Percentiles rank a stretch among this genome's conserved stretches.
Conservation (phyloP, 2,797 vertebrate species). For the Spinus olivaceus region DNA sequence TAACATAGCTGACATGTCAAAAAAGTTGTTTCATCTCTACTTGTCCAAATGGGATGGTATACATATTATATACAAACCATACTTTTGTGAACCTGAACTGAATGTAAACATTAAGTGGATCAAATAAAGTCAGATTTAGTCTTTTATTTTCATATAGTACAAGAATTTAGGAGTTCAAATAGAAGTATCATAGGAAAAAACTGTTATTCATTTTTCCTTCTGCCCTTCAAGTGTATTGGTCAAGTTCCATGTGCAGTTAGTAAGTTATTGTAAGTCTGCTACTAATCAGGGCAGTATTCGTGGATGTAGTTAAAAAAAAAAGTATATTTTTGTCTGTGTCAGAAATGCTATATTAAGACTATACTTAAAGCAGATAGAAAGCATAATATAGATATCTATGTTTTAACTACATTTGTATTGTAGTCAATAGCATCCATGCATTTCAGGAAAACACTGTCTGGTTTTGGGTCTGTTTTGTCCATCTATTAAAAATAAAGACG, state of each 20-base stretch:
- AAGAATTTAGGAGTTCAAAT: slow-evolving; percentile 52
- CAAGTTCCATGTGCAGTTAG: slow-evolving; percentile 58
- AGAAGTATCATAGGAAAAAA: slow-evolving; percentile 13
- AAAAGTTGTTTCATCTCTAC: slow-evolving; percentile 30
- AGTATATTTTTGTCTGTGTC: slow-evolving; percentile 79
- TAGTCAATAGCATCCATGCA: slow-evolving; percentile 65
- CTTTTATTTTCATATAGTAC: slow-evolving; percentile 70
- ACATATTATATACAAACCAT: slow-evolving; percentile 41
- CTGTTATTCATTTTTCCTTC: slow-evolving; percentile 44
- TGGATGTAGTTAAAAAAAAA: slow-evolving; percentile 62
- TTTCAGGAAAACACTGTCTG: slow-evolving; percentile 68
- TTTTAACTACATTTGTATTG: slow-evolving; percentile 72
- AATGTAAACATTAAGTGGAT: slow-evolving; percentile 71
- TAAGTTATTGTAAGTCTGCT: slow-evolving; percentile 67
- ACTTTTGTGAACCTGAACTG: slow-evolving; percentile 60
- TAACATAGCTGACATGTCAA: slow-evolving; percentile 34
- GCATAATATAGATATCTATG: slow-evolving; percentile 71
- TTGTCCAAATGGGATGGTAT: slow-evolving; percentile 10
- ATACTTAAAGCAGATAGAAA: slow-evolving; percentile 74
- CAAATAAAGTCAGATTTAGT: slow-evolving; percentile 46
- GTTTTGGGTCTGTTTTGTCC: slow-evolving; percentile 67
- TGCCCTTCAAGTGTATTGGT: slow-evolving; percentile 44
- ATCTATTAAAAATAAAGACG: slow-evolving; percentile 68
- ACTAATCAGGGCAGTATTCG: slow-evolving; percentile 63
- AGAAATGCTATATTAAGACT: slow-evolving; percentile 70